These are phyloP conservation scores for Rhysida immarginata DNA, from an alignment of 1,140 invertebrate species.

Conservation along the genomic window DNA sequence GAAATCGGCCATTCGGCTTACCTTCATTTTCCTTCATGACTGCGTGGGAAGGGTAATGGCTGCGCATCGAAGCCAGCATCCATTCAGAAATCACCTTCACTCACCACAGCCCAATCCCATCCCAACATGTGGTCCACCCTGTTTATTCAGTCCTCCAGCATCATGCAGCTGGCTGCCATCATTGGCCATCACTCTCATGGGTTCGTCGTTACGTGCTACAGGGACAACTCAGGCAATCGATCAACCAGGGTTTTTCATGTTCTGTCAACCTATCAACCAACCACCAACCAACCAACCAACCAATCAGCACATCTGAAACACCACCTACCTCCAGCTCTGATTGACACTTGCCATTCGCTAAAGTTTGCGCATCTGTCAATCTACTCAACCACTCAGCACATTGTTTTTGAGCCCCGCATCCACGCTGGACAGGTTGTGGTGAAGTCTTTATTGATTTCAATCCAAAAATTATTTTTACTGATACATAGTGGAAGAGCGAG, in stretches of 20 bases:
- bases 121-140: neutral
- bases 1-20: neutral
- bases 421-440: neutral
- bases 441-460: neutral
- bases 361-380: neutral
- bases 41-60: neutral
- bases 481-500: too few species aligned
- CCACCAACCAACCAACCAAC: neutral
- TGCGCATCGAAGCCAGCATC: neutral
- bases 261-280: neutral
- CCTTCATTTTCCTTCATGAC: neutral
- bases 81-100: neutral
- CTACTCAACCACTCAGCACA: neutral
- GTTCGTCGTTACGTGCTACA: neutral
- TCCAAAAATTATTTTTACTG: too few species aligned
- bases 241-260: neutral
- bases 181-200: neutral
- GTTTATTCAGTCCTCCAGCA: neutral
- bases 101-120: neutral
- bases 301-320: neutral
- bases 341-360: neutral
- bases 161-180: neutral
- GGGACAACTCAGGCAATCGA: neutral
- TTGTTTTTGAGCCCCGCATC: neutral
- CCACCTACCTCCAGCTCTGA: neutral